Evolutionary conservation across 2,888 invertebrate genomes (phyloP).

Genomic region (Oscheius myriophilus): DNA sequence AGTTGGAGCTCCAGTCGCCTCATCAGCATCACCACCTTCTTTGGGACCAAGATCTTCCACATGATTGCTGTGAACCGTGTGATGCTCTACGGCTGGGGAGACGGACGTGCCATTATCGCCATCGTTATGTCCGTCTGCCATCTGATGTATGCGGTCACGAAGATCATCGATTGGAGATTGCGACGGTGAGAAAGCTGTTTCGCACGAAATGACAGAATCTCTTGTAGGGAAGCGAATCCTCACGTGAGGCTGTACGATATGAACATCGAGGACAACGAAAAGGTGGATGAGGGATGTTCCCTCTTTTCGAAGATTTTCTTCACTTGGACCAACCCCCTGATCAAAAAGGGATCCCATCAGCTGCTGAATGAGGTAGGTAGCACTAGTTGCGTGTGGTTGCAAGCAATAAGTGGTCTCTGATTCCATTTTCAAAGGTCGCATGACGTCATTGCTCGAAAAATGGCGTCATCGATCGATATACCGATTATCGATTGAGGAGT

Average conservation of each 20-base stretch:
- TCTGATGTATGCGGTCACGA: constrained; percentile 29
- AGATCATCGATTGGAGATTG: constrained; percentile 45
- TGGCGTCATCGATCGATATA: too few relatives aligned
- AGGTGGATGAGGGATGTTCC: constrained; percentile 39
- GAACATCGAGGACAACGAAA: constrained; percentile 17
- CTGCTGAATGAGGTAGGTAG: constrained; percentile 76
- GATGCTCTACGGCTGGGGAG: constrained; percentile 47
- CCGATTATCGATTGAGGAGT: too few relatives aligned
- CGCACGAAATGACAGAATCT: not conserved
- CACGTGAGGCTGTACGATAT: not conserved
- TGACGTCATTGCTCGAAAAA: too few relatives aligned
- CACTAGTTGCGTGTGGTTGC: too few relatives aligned
- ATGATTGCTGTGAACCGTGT: constrained; percentile 42
- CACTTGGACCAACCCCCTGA: constrained; percentile 62
- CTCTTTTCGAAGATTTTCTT: constrained; percentile 53
- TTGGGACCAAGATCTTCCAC: constrained; percentile 52
- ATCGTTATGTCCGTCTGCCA: constrained; percentile 36
- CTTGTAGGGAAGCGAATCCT: not conserved
- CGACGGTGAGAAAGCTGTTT: constrained; percentile 27
- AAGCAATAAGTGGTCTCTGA: too few relatives aligned
- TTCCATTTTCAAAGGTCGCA: too few relatives aligned
- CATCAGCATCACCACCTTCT: constrained; percentile 36
- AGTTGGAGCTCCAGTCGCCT: constrained; percentile 46
- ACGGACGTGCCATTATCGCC: constrained; percentile 39
- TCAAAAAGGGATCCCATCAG: constrained; percentile 81